A percentile compares a stretch with the other conserved stretches of the same genome.
These are phyloP conservation scores for Montifringilla adamsi DNA, from an alignment of 2,113 vertebrate species.

Conservation along the genomic window DNA sequence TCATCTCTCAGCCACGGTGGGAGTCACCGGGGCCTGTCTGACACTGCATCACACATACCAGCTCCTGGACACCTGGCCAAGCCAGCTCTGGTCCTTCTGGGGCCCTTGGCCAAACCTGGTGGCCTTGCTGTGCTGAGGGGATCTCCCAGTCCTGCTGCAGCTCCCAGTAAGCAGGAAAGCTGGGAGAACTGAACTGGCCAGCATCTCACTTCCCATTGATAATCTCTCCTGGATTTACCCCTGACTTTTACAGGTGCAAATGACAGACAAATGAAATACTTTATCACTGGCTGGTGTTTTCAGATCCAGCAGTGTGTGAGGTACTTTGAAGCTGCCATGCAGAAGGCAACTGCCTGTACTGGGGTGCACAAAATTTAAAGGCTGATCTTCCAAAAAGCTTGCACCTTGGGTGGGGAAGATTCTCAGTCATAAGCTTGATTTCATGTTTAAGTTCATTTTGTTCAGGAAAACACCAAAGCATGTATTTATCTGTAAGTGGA, in stretches of 20 bases:
- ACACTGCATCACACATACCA: not conserved
- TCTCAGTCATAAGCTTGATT: not conserved
- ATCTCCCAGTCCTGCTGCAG: not conserved
- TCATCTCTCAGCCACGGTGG: not conserved
- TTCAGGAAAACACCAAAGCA: not conserved
- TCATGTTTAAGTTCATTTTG: not conserved
- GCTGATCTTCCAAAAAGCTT: not conserved
- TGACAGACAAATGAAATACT: not conserved
- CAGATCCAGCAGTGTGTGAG: accelerated
- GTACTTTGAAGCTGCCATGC: not conserved
- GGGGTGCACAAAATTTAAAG: not conserved
- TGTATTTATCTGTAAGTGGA: not conserved
- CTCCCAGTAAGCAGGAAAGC: not conserved
- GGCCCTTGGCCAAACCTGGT: not conserved
- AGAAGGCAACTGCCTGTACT: not conserved
- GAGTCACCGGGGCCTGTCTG: not conserved
- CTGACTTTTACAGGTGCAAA: not conserved
- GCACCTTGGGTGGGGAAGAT: not conserved
- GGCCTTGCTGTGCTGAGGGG: not conserved
- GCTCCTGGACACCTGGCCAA: not conserved
- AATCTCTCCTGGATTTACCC: not conserved
- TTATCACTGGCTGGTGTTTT: not conserved
- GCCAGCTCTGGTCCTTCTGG: not conserved
- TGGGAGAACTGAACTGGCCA: not conserved
- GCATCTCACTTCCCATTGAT: not conserved